Base-by-base conservation (phyloP, 2,888 invertebrate species). In the Altica lythri region DNA sequence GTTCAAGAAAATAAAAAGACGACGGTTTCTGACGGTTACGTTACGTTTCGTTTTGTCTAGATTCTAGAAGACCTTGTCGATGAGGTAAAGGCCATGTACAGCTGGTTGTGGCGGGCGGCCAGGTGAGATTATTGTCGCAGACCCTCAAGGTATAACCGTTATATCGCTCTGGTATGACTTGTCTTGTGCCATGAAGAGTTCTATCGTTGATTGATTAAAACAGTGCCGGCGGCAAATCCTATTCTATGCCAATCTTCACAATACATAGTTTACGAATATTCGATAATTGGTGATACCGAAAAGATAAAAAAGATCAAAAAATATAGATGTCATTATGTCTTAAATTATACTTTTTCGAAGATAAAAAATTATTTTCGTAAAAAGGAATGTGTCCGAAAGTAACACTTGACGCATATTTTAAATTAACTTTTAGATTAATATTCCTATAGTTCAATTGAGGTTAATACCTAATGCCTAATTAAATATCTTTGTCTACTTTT, bases 21-120 rank as follows among this genome's bases (percentile, higher is more conserved):
- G 12, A 34, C 10, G 30, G 9, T 13, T 13, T 8, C 5, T 8
- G 13, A 30, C 30, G 30, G 29, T 30, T 30, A 27, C n/a, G 30
- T 30, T 10, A 13, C 30, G 10, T 30, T 30, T 30, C 4, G 8
- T 10, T 30, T 10, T 13, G 13, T 4, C 12, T 30, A 12, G 8
- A n/a, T 12, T 10, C 4, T 10, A 3, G 34, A 16, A 9, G 34
- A 34, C 34, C 34, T 34, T 34, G 34, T 34, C 9, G 2, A 16
- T 16, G 16, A 34, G 34, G 34, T 34, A 34, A 34, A 34, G 34
- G 34, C 34, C 34, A 9, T 34, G 16, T 8, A 34, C 34, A 34
- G 34, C 34, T 34, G 34, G 34, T 34, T n/a, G n/a, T n/a, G n/a
- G n/a, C 34, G 14, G 10, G 30, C 30, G 16, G 9, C 34, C 34